phyloP scores from a whole-genome alignment of 2,797 vertebrate species.

The Orestias chungarensis region DNA sequence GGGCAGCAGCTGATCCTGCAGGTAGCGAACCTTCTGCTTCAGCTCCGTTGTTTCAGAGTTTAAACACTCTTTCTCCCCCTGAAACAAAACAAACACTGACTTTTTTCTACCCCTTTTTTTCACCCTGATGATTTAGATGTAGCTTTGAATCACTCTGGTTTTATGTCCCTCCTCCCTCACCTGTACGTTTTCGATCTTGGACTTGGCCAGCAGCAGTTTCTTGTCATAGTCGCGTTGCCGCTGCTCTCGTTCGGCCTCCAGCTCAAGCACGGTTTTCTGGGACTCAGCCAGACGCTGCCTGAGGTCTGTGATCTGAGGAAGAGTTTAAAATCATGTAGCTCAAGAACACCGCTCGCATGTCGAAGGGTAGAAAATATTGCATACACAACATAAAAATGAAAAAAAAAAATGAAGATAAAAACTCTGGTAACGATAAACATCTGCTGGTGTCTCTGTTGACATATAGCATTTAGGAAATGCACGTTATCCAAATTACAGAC shows the following conservation, averaged over 20 bases:
- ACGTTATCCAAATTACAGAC: constrained; percentile 33
- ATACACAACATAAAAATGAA: constrained; percentile 10
- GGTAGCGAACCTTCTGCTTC: constrained; percentile 91
- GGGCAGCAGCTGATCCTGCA: constrained; percentile 93
- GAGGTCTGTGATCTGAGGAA: constrained; percentile 89
- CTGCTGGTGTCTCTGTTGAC: constrained; percentile 11
- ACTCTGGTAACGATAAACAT: constrained; percentile 29
- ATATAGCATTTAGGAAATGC: constrained; percentile 9
- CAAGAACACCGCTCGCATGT: background rate
- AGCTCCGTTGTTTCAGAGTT: constrained; percentile 88
- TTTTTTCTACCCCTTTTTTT: background rate
- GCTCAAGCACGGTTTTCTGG: constrained; percentile 87
- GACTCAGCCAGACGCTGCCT: constrained; percentile 90
- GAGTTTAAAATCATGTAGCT: constrained; percentile 4
- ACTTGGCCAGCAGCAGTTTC: constrained; percentile 95
- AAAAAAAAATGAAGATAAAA: constrained; percentile 2
- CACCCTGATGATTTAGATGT: background rate
- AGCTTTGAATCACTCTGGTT: background rate
- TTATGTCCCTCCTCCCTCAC: constrained; percentile 61
- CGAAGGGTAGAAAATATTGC: background rate
- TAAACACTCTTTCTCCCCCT: constrained; percentile 93
- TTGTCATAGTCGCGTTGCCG: constrained; percentile 97
- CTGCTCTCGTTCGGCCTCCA: constrained; percentile 91
- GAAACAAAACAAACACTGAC: constrained; percentile 24
- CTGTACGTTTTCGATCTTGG: constrained; percentile 96